A percentile compares a stretch with the other conserved stretches of the same genome.
Conservation (phyloP, 2,797 vertebrate genomes). For the Spinus pinus region DNA sequence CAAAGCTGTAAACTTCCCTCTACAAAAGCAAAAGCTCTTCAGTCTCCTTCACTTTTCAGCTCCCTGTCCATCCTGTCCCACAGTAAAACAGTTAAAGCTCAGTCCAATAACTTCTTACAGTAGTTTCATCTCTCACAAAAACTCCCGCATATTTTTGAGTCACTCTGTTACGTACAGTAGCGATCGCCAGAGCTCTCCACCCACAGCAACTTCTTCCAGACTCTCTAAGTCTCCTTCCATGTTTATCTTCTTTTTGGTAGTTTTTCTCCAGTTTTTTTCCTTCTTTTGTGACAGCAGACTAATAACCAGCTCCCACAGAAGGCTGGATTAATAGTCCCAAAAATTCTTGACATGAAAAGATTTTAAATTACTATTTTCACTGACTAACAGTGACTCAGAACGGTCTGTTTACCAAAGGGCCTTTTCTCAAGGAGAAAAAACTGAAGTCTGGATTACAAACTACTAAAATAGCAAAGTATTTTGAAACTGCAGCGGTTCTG, state of each 20-base stretch:
- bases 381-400: slow-evolving; percentile 52
- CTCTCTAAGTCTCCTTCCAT: not conserved
- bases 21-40: slow-evolving; percentile 11
- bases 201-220: not conserved
- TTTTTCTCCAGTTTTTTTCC: not conserved
- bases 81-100: not conserved
- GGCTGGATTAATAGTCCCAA: slow-evolving; percentile 5
- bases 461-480: slow-evolving; percentile 46
- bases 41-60: not conserved
- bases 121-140: not conserved
- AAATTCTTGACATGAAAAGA: slow-evolving; percentile 10
- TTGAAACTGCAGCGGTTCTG: slow-evolving; percentile 22
- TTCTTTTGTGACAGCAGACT: not conserved
- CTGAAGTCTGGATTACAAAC: not conserved
- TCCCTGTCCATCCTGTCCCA: not conserved
- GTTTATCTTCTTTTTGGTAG: not conserved
- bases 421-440: slow-evolving; percentile 35
- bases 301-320: not conserved
- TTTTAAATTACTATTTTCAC: not conserved
- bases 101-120: not conserved
- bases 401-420: slow-evolving; percentile 17
- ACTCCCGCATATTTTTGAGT: not conserved
- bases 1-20: not conserved
- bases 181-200: not conserved
- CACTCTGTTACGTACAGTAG: not conserved